These are phyloP conservation scores for Progne subis DNA, from an alignment of 2,113 vertebrate species.

Conservation along the genomic window DNA sequence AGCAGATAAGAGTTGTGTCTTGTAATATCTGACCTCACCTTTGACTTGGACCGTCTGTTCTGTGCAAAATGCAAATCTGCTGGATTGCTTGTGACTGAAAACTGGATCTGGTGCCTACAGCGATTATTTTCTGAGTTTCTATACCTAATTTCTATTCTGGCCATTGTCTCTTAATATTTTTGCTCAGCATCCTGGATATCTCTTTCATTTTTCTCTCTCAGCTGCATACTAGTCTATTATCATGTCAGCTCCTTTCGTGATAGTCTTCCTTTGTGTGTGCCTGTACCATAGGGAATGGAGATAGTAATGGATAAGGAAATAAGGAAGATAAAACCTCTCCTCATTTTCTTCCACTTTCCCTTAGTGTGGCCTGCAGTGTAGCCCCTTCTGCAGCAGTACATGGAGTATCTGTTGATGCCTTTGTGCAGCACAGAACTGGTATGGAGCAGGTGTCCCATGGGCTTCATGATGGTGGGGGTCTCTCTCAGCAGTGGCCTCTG, in stretches of 20 bases:
- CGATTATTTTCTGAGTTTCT: not conserved
- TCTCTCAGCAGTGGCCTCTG: not conserved
- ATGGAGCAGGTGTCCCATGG: accelerated
- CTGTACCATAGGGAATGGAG: not conserved
- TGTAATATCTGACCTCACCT: not conserved
- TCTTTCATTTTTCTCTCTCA: not conserved
- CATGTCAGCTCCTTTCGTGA: not conserved
- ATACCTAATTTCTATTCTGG: not conserved
- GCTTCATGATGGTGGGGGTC: not conserved
- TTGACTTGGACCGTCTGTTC: not conserved
- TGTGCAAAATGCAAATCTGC: not conserved
- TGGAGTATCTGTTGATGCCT: accelerated
- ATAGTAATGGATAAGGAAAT: not conserved
- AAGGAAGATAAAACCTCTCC: not conserved
- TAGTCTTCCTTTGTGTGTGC: not conserved
- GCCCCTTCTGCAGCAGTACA: not conserved
- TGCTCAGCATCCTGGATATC: not conserved
- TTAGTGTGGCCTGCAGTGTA: not conserved
- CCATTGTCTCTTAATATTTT: not conserved
- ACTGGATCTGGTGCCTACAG: not conserved
- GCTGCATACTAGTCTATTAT: not conserved
- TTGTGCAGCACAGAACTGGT: accelerated
- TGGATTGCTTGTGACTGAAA: not conserved
- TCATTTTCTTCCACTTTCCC: not conserved
- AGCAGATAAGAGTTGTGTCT: not conserved